Base-by-base conservation (phyloP, 2,888 invertebrate species). In the Pheosia tremula region DNA sequence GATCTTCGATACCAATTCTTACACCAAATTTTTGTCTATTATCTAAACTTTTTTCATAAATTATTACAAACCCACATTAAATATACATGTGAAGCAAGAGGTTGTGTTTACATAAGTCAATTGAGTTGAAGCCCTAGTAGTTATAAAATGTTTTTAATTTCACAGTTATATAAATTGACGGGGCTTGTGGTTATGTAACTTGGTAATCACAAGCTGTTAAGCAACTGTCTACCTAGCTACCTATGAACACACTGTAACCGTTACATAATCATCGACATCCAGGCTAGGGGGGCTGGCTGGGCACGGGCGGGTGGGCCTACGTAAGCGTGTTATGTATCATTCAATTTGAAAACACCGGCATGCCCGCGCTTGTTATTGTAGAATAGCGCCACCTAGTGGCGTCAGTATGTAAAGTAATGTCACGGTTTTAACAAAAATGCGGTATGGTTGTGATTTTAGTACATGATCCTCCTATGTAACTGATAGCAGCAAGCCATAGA, bases 1-100 rank as follows among this genome's bases (percentile, higher is more conserved):
- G 82, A 83, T 81, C 84, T 86, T 85, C 85, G 84, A 86, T 85
- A 88, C 87, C 86, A 87, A 85, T 81, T 86, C 83, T 87, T 83
- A 86, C 84, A 90, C 90, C 87, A 88, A 91, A 89, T 77, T 79
- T 77, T 84, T 85, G 77, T 82, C 79, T 84, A 80, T 78, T 24
- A 71, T 74, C 72, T 80, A 80, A 75, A 79, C 67, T 78, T 82
- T 83, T 24, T 81, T 80, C 78, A 79, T 83, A 75, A 77, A 79
- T 79, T 81, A 81, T 79, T 76, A 79, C 76, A 77, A 72, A 70
- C 66, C 55, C 71, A 71, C 68, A 80, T 68, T 79, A 81, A 74
- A 79, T 75, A 71, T 79, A 77, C 70, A 76, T 80, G 71, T 81
- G 77, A 81, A 70, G 54, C 60, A 64, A 60, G 66, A 58, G 37